Evolutionary conservation across 2,888 invertebrate species (phyloP).

Genomic region (Blomia tropicalis): DNA sequence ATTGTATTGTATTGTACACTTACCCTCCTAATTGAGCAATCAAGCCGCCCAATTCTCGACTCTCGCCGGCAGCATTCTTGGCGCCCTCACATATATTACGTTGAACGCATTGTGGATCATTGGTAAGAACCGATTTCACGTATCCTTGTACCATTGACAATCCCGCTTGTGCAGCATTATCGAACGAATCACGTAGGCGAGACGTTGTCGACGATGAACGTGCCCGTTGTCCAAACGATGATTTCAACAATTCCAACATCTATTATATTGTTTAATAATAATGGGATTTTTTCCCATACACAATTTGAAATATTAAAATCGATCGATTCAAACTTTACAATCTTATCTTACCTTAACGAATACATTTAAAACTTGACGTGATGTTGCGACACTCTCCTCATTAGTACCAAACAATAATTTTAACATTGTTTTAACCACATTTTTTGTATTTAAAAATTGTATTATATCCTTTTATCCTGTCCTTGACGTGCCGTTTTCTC

Average conservation of each 20-base stretch:
- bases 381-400: slow-evolving; percentile 31
- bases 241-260: slow-evolving; percentile 70
- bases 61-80: slow-evolving; percentile 63
- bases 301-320: slow-evolving; percentile 19
- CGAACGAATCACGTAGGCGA: slow-evolving; percentile 55
- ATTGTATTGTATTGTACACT: slow-evolving; percentile 38
- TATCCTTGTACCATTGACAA: slow-evolving; percentile 69
- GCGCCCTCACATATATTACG: slow-evolving; percentile 77
- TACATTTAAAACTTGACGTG: slow-evolving; percentile 30
- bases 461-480: slow-evolving; percentile 30
- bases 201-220: slow-evolving; percentile 66
- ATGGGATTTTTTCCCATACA: background rate
- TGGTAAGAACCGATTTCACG: slow-evolving; percentile 54
- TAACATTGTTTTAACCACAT: slow-evolving; percentile 29
- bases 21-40: slow-evolving; percentile 86
- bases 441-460: slow-evolving; percentile 30
- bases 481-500: slow-evolving; percentile 16
- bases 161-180: slow-evolving; percentile 72
- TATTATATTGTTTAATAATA: background rate
- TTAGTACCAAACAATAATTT: slow-evolving; percentile 31
- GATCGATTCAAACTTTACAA: background rate
- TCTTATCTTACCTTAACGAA: slow-evolving; percentile 26
- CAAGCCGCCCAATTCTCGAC: slow-evolving; percentile 52
- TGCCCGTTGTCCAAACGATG: slow-evolving; percentile 78
- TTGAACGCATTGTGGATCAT: slow-evolving; percentile 65